phyloP scores from a whole-genome alignment of 2,888 invertebrate genomes.

The Mesorhabditis belari region DNA sequence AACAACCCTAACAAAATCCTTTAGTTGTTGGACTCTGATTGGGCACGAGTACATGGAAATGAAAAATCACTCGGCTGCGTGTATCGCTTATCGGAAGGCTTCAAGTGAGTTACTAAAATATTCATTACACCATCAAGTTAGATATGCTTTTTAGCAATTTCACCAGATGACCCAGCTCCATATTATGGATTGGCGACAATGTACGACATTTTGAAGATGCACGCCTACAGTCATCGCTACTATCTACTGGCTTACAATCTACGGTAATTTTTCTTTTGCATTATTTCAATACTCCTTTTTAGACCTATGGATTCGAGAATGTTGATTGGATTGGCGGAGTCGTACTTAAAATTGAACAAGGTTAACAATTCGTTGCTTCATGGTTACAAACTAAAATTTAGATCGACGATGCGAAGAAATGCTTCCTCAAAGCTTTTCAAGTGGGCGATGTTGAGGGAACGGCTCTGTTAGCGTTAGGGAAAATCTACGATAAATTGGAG shows the following conservation, averaged over 20 bases:
- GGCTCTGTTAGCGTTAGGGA: not conserved
- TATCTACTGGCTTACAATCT: not conserved
- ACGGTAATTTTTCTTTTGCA: too few relatives aligned
- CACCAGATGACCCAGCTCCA: not conserved
- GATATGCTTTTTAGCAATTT: too few relatives aligned
- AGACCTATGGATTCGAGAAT: not conserved
- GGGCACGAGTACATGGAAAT: constrained; percentile 98
- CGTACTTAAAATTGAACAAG: not conserved
- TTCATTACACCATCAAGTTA: too few relatives aligned
- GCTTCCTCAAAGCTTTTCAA: not conserved
- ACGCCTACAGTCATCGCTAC: not conserved
- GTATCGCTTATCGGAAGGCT: constrained; percentile 91
- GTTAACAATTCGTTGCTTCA: not conserved
- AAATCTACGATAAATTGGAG: not conserved
- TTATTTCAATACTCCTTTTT: not conserved
- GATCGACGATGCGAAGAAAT: not conserved
- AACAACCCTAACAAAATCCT: not conserved
- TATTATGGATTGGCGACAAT: not conserved
- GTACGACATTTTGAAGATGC: not conserved
- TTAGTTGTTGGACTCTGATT: constrained; percentile 78
- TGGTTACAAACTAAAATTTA: not conserved
- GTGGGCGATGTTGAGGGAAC: not conserved
- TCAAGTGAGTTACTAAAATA: constrained; percentile 76
- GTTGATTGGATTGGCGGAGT: not conserved
- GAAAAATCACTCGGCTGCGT: constrained; percentile 96